These are phyloP conservation scores for Sabellastarte sp. DNA, from an alignment of 2,888 invertebrate genomes.

Conservation along the genomic window DNA sequence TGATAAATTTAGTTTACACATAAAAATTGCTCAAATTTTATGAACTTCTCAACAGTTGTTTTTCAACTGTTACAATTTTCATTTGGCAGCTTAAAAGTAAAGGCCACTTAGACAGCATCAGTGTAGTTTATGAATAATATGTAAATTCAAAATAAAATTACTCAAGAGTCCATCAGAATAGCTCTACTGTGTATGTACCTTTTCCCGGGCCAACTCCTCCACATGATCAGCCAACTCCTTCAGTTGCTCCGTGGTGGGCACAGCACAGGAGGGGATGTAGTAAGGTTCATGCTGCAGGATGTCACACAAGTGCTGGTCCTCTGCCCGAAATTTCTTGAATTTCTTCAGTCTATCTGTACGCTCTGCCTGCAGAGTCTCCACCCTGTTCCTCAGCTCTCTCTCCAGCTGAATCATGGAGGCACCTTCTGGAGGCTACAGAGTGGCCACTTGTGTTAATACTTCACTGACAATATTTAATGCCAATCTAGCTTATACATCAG, in stretches of 20 bases:
- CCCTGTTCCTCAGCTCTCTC: slow-evolving; percentile 40
- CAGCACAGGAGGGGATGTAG: slow-evolving; percentile 50
- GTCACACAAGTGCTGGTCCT: slow-evolving; percentile 47
- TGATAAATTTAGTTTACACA: too few relatives aligned
- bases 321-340: slow-evolving; percentile 39
- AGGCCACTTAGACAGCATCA: too few relatives aligned
- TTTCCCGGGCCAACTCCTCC: slow-evolving; percentile 46
- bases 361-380: slow-evolving; percentile 43
- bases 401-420: slow-evolving; percentile 44
- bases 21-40: too few relatives aligned
- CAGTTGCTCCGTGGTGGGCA: slow-evolving; percentile 48
- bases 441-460: too few relatives aligned
- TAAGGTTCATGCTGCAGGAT: slow-evolving; percentile 48
- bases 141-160: background rate
- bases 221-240: slow-evolving; percentile 49
- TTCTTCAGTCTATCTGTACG: slow-evolving; percentile 48
- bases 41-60: too few relatives aligned
- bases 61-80: too few relatives aligned
- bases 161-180: background rate
- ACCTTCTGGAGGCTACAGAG: slow-evolving; percentile 25
- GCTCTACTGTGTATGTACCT: slow-evolving; percentile 34
- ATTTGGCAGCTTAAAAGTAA: too few relatives aligned
- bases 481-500: too few relatives aligned
- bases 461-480: too few relatives aligned
- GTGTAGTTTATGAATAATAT: too few relatives aligned